Conservation (phyloP, 2,113 vertebrate genomes). For the Pelvicachromis taeniatus region DNA sequence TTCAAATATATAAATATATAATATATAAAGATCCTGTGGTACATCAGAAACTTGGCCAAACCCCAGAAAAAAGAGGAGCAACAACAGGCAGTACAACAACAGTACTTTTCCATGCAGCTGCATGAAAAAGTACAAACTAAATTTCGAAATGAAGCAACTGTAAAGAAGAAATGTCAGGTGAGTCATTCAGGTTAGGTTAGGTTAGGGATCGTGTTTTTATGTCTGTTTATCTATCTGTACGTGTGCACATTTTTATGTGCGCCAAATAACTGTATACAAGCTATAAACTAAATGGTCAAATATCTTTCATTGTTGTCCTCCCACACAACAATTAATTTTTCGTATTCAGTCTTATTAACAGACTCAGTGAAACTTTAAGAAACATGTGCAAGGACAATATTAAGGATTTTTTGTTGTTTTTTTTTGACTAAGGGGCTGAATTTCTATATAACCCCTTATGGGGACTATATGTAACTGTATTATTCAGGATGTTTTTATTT, state of each 20-base stretch:
- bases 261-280: background rate
- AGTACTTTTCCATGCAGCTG: too few species aligned
- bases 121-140: background rate
- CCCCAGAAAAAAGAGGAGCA: too few species aligned
- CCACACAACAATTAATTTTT: background rate
- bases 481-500: background rate
- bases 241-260: background rate
- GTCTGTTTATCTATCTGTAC: background rate
- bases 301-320: background rate
- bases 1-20: background rate
- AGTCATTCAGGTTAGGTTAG: background rate
- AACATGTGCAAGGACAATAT: background rate
- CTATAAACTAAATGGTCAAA: background rate
- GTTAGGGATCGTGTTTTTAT: background rate
- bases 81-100: too few species aligned
- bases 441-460: background rate
- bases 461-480: background rate
- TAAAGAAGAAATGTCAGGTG: background rate
- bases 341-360: background rate
- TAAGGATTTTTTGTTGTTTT: background rate
- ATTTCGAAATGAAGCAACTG: background rate
- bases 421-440: background rate
- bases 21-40: too few species aligned
- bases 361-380: background rate
- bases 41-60: too few species aligned